Evolutionary conservation across 2,888 invertebrate genomes (phyloP).

Genomic region (Metellina segmentata): DNA sequence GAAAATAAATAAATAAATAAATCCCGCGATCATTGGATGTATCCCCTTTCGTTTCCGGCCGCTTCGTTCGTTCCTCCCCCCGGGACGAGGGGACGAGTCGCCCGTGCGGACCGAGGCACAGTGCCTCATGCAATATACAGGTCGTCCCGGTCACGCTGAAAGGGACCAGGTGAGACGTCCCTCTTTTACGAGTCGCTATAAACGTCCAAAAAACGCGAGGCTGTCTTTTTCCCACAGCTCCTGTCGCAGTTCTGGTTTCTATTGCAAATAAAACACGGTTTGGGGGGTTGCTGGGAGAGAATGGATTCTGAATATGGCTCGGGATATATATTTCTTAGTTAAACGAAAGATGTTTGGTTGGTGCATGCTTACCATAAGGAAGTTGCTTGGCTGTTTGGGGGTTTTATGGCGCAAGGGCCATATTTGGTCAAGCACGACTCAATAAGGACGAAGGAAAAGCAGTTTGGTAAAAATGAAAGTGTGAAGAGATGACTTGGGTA

Average conservation of each 20-base stretch:
- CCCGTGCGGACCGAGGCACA: conserved; percentile 50
- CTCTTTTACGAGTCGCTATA: not conserved
- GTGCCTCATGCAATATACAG: conserved; percentile 59
- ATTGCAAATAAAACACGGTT: not conserved
- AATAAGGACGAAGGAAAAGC: too few species aligned
- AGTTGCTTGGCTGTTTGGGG: too few species aligned
- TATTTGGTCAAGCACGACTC: too few species aligned
- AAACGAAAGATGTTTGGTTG: too few species aligned
- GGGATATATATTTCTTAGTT: too few species aligned
- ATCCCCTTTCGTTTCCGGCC: conserved; percentile 40
- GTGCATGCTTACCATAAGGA: too few species aligned
- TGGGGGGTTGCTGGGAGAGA: not conserved
- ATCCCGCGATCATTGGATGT: conserved; percentile 54
- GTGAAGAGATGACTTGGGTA: too few species aligned
- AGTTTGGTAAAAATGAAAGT: too few species aligned
- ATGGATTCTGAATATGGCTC: not conserved
- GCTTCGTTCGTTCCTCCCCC: conserved; percentile 5
- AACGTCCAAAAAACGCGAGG: not conserved
- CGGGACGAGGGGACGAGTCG: conserved; percentile 24
- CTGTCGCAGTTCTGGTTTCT: not conserved
- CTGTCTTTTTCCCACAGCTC: not conserved
- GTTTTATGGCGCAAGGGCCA: too few species aligned
- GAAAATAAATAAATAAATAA: conserved; percentile 61
- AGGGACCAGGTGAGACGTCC: not conserved
- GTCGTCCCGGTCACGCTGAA: not conserved